Conservation (phyloP, 2,888 invertebrate genomes). For the Micoletzkya japonica region DNA sequence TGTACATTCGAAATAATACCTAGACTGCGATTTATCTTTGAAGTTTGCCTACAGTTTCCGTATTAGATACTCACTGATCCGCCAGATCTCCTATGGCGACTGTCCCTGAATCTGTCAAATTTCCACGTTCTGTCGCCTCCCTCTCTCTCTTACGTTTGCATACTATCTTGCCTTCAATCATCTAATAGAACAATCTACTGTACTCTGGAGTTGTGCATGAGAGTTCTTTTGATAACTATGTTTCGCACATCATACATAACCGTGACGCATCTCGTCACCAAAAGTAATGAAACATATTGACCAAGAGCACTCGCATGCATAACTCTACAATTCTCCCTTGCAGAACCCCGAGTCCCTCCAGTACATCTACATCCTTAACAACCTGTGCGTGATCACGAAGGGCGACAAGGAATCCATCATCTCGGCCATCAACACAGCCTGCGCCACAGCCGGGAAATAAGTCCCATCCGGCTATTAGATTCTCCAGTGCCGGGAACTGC, state of each 20-base stretch:
- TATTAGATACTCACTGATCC: background rate
- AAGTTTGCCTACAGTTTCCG: background rate
- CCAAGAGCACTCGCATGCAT: background rate
- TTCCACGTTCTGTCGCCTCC: background rate
- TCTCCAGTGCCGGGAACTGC: no score
- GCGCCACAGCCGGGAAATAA: background rate
- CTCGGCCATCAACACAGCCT: background rate
- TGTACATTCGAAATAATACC: background rate
- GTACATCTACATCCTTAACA: conserved; percentile 65
- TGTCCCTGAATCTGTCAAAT: background rate
- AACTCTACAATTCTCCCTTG: conserved; percentile 19
- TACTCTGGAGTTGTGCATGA: no score
- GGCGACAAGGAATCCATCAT: conserved; percentile 5
- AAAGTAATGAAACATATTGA: background rate
- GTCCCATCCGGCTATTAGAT: no score
- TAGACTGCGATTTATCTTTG: background rate
- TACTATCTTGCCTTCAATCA: no score
- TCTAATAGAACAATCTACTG: no score
- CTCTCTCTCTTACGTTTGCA: no score
- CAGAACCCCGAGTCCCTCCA: conserved; percentile 66
- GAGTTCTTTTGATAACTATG: no score
- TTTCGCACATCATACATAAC: no score
- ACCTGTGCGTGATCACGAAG: conserved; percentile 56
- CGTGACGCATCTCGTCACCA: no score
- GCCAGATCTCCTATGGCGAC: background rate